Conservation (phyloP, 1,140 invertebrate species). For the Magallana angulata region DNA sequence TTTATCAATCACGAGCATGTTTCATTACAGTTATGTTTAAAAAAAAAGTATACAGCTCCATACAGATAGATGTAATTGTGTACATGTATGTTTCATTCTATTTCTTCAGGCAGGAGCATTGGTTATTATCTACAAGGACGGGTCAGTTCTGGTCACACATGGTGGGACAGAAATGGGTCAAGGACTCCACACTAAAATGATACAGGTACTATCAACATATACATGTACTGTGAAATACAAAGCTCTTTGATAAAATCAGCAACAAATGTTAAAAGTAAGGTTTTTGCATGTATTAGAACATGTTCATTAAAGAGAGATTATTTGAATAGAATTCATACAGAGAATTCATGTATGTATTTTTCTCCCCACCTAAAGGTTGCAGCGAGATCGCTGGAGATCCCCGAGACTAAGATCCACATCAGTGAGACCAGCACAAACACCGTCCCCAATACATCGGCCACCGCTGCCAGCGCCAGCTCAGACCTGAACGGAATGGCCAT, state of each 20-base stretch:
- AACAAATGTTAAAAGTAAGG: too few species aligned
- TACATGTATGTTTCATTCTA: too few species aligned
- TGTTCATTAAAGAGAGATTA: too few species aligned
- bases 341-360: background rate
- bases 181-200: slow-evolving; percentile 92
- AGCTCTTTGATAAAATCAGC: background rate
- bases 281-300: too few species aligned
- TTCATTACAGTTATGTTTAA: too few species aligned
- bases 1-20: too few species aligned
- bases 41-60: too few species aligned
- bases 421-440: slow-evolving; percentile 94
- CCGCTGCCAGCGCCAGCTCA: slow-evolving; percentile 93
- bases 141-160: slow-evolving; percentile 93
- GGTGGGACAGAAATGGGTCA: slow-evolving; percentile 98
- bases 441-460: slow-evolving; percentile 95
- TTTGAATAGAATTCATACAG: too few species aligned
- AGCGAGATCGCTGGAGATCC: slow-evolving; percentile 85
- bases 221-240: background rate
- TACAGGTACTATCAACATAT: slow-evolving; percentile 60
- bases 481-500: slow-evolving; percentile 98
- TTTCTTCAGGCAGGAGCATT: slow-evolving; percentile 88
- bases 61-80: too few species aligned
- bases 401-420: slow-evolving; percentile 90
- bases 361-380: slow-evolving; percentile 74
- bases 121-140: slow-evolving; percentile 93